phyloP scores from a whole-genome alignment of 2,113 vertebrate species.

The Arothron firmamentum region DNA sequence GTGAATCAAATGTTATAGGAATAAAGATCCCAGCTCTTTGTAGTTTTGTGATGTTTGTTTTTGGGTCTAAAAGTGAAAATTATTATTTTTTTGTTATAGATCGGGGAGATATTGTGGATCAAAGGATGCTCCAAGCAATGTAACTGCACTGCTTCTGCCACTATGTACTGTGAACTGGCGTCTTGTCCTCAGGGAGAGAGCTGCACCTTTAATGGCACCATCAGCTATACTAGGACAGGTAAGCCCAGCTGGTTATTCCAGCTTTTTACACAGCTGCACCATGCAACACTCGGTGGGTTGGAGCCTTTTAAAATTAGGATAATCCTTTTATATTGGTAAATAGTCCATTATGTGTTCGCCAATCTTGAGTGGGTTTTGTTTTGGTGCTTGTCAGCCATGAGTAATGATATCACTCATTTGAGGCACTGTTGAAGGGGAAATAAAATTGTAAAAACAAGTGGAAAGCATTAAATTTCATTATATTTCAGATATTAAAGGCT shows the following conservation, averaged over 20 bases:
- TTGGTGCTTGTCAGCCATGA: slow-evolving; percentile 15
- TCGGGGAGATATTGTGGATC: slow-evolving; percentile 16
- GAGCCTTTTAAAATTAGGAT: slow-evolving; percentile 14
- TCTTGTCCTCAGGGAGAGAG: slow-evolving; percentile 39
- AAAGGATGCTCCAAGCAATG: slow-evolving; percentile 31
- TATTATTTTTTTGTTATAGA: slow-evolving; percentile 45
- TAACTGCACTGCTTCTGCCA: slow-evolving; percentile 28
- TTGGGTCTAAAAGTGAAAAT: slow-evolving; percentile 12
- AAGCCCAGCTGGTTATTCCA: slow-evolving; percentile 49
- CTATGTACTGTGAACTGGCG: slow-evolving; percentile 21
- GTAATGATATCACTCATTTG: background rate
- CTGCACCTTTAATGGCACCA: slow-evolving; percentile 55
- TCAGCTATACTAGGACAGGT: slow-evolving; percentile 39
- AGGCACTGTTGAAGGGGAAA: background rate
- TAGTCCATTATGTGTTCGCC: slow-evolving; percentile 13
- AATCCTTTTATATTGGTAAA: background rate
- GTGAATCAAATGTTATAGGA: slow-evolving; percentile 17
- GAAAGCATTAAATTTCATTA: background rate
- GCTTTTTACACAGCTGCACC: slow-evolving; percentile 9
- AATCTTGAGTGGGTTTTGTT: slow-evolving; percentile 3
- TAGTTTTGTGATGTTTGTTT: slow-evolving; percentile 8
- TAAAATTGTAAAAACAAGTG: slow-evolving; percentile 4
- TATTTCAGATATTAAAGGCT: background rate
- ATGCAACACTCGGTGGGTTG: background rate
- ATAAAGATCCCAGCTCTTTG: slow-evolving; percentile 25